These are phyloP conservation scores for Trematocara unimaculatum DNA, from an alignment of 2,113 vertebrate species.

Conservation along the genomic window DNA sequence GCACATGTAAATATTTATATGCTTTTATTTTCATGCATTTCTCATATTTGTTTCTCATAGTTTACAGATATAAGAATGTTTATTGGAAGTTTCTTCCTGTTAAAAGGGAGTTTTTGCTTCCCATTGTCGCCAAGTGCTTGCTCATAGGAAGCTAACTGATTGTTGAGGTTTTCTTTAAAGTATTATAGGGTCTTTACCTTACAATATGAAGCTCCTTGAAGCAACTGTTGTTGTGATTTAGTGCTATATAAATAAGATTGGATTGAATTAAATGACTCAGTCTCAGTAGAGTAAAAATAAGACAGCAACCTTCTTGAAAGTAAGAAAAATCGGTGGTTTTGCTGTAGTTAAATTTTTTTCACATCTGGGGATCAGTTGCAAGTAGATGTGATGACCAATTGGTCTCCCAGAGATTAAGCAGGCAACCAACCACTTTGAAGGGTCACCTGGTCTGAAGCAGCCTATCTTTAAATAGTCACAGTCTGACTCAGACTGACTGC, in stretches of 20 bases:
- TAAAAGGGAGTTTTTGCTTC: not conserved
- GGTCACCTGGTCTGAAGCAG: not conserved
- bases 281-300: not conserved
- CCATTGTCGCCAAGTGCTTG: not conserved
- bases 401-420: not conserved
- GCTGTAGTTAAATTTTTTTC: not conserved
- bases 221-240: not conserved
- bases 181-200: not conserved
- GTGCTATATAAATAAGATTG: not conserved
- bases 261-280: not conserved
- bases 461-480: not conserved
- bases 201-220: not conserved
- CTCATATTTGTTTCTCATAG: not conserved
- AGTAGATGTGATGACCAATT: not conserved
- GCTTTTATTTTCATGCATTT: not conserved
- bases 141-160: not conserved
- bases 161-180: not conserved
- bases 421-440: not conserved
- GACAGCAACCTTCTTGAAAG: not conserved
- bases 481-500: not conserved
- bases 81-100: not conserved
- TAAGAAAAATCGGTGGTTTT: not conserved
- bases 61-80: not conserved
- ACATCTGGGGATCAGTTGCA: not conserved
- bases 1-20: not conserved